Evolutionary conservation across 2,113 vertebrate species (phyloP).

Genomic region (Podarcis cretensis): DNA sequence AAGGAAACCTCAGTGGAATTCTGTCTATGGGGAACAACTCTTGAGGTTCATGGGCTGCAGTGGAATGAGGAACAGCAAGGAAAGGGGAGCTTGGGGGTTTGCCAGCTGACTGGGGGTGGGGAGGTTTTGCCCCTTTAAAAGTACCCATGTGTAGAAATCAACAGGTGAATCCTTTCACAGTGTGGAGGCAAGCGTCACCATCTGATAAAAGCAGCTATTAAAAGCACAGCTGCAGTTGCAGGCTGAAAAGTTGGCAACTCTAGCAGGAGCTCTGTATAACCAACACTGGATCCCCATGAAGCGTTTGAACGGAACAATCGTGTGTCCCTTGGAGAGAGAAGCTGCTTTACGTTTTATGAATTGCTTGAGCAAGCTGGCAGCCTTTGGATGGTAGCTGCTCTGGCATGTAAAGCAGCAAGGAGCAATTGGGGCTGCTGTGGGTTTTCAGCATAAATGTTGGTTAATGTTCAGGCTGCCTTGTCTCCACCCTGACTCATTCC

Average conservation of each 20-base stretch:
- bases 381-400: background rate
- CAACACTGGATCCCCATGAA: background rate
- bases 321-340: background rate
- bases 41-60: background rate
- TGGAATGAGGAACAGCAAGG: background rate
- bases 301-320: background rate
- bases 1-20: background rate
- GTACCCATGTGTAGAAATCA: background rate
- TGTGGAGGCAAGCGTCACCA: background rate
- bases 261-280: background rate
- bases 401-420: background rate
- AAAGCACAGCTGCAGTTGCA: background rate
- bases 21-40: background rate
- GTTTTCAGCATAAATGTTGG: background rate
- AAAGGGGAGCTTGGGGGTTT: background rate
- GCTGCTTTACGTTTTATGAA: background rate
- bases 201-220: background rate
- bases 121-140: background rate
- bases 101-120: background rate
- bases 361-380: background rate
- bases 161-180: background rate
- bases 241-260: background rate
- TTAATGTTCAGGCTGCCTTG: background rate
- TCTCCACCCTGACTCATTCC: background rate
- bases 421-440: fast-evolving